A percentile compares a stretch with the other conserved stretches of the same genome.
Evolutionary conservation across 2,888 invertebrate genomes (phyloP).

Genomic region (Helicoverpa assulta): DNA sequence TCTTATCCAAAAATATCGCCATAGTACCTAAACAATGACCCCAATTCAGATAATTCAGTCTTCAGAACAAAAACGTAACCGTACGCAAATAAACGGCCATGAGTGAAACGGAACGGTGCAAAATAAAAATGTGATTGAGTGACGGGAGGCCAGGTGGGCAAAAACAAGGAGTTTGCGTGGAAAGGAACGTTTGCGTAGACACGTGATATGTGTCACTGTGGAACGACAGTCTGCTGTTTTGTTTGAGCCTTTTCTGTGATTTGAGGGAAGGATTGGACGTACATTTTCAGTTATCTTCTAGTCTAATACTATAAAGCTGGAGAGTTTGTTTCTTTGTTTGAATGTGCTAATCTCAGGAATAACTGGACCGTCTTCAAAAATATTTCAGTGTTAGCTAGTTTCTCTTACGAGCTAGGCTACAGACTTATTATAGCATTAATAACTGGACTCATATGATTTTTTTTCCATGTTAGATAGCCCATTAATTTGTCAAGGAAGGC

Average conservation of each 20-base stretch:
- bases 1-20: slow-evolving; percentile 4
- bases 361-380: too few species aligned
- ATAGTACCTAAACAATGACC: slow-evolving; percentile 15
- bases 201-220: slow-evolving; percentile 17
- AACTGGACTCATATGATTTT: too few species aligned
- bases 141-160: slow-evolving; percentile 67
- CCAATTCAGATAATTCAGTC: slow-evolving; percentile 10
- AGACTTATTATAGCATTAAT: too few species aligned
- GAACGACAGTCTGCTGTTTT: slow-evolving; percentile 18
- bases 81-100: slow-evolving; percentile 49
- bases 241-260: slow-evolving; percentile 20
- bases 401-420: too few species aligned
- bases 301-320: too few species aligned
- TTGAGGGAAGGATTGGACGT: not conserved
- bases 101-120: slow-evolving; percentile 59
- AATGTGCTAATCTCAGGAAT: too few species aligned
- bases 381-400: too few species aligned
- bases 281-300: too few species aligned
- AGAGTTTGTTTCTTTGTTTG: too few species aligned
- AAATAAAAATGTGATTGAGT: slow-evolving; percentile 67
- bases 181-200: slow-evolving; percentile 62
- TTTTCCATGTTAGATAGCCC: too few species aligned
- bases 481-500: too few species aligned
- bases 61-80: slow-evolving; percentile 22
- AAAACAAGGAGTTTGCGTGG: slow-evolving; percentile 64